Percentiles rank a stretch among this genome's conserved stretches.
Evolutionary conservation across 2,797 vertebrate genomes (phyloP).

Genomic region (Coracias cyanogaster): DNA sequence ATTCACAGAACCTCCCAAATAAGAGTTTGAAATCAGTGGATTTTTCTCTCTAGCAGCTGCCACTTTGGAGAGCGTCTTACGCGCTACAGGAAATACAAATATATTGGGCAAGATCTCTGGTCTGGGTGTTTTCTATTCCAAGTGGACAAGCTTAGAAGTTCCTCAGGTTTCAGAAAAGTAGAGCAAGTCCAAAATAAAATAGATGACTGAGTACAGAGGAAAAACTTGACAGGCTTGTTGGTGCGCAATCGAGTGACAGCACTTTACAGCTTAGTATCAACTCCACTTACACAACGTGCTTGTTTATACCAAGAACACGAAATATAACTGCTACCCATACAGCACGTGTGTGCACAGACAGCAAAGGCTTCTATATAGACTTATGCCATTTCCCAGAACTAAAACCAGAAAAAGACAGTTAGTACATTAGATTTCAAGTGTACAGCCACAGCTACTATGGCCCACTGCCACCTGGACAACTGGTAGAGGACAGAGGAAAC

Average conservation of each 20-base stretch:
- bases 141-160: not conserved
- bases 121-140: not conserved
- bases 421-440: not conserved
- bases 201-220: not conserved
- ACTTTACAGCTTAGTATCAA: not conserved
- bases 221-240: not conserved
- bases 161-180: conserved; percentile 3
- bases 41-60: not conserved
- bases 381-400: not conserved
- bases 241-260: not conserved
- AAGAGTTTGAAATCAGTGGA: not conserved
- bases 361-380: not conserved
- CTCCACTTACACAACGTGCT: not conserved
- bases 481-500: not conserved
- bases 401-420: not conserved
- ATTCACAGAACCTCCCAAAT: not conserved
- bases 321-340: not conserved
- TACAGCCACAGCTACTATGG: not conserved
- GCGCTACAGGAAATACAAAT: not conserved
- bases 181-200: not conserved
- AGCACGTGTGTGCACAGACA: not conserved
- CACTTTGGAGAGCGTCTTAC: not conserved
- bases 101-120: not conserved
- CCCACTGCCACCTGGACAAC: not conserved
- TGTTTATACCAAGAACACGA: conserved; percentile 12